Percentiles rank a stretch among this genome's conserved stretches.
These are phyloP conservation scores for Anastrepha obliqua DNA, from an alignment of 1,140 invertebrate genomes.

Conservation along the genomic window DNA sequence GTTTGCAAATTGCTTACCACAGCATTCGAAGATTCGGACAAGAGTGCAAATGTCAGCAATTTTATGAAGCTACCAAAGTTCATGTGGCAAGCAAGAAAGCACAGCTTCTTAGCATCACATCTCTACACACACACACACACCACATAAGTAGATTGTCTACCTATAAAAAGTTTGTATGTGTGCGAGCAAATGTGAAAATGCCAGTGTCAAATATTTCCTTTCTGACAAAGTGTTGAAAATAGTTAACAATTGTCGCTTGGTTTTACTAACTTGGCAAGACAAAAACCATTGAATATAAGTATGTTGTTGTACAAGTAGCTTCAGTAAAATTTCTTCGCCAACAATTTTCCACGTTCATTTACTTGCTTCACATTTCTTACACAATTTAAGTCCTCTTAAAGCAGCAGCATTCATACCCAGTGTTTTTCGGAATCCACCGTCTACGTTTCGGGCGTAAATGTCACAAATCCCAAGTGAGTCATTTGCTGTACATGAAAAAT, in stretches of 20 bases:
- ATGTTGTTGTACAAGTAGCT: not conserved
- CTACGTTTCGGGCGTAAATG: not conserved
- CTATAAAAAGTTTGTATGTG: too few species aligned
- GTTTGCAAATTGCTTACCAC: not conserved
- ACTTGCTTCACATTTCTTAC: not conserved
- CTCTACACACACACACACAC: not conserved
- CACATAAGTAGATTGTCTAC: too few species aligned
- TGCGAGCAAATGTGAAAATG: not conserved
- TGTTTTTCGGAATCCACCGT: too few species aligned
- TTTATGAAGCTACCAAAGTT: slow-evolving; percentile 45
- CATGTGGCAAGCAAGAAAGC: slow-evolving; percentile 8
- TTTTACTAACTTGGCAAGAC: not conserved
- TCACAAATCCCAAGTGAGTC: slow-evolving; percentile 33
- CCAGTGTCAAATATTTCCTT: not conserved
- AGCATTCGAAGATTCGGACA: slow-evolving; percentile 1
- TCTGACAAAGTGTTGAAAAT: slow-evolving; percentile 13
- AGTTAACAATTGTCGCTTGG: slow-evolving; percentile 48
- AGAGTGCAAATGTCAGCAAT: slow-evolving; percentile 15
- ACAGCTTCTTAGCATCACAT: not conserved
- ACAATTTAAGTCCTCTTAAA: slow-evolving; percentile 16
- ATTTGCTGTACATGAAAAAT: slow-evolving; percentile 41
- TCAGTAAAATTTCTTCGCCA: not conserved
- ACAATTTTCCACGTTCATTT: not conserved
- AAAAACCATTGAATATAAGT: not conserved
- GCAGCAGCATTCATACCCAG: not conserved